These are phyloP conservation scores for Polia nebulosa DNA, from an alignment of 2,888 invertebrate genomes.

Conservation along the genomic window DNA sequence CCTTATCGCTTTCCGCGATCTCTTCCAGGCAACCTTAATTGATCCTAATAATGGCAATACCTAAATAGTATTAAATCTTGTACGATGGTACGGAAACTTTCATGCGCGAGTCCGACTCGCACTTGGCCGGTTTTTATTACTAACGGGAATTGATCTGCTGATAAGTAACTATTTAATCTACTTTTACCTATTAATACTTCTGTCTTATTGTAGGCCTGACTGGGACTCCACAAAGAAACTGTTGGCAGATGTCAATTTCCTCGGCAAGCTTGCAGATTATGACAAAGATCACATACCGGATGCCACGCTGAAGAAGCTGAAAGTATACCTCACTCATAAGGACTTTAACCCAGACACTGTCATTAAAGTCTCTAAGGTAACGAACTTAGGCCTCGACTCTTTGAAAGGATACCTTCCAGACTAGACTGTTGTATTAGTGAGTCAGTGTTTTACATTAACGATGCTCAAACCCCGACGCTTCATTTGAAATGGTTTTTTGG, in stretches of 20 bases:
- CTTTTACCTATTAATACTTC: background rate
- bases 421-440: too few species aligned
- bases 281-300: conserved; percentile 97
- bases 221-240: conserved; percentile 96
- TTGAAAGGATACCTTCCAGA: background rate
- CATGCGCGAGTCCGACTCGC: too few species aligned
- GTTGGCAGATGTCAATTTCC: conserved; percentile 95
- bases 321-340: conserved; percentile 95
- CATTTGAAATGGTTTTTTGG: background rate
- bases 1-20: too few species aligned
- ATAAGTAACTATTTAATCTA: background rate
- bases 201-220: conserved; percentile 92
- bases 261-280: conserved; percentile 95
- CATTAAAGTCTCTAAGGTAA: conserved; percentile 92
- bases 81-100: too few species aligned
- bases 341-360: conserved; percentile 96
- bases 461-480: too few species aligned
- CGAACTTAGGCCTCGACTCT: too few species aligned
- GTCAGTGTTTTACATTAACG: background rate
- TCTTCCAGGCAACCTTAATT: too few species aligned
- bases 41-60: too few species aligned
- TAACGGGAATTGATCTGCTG: background rate
- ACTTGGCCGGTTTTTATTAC: too few species aligned
- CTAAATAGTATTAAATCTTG: too few species aligned
- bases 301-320: conserved; percentile 94